Conservation (phyloP, 30 jellyfish, hydroid and myxozoan species). For the Catostylus mosaicus region DNA sequence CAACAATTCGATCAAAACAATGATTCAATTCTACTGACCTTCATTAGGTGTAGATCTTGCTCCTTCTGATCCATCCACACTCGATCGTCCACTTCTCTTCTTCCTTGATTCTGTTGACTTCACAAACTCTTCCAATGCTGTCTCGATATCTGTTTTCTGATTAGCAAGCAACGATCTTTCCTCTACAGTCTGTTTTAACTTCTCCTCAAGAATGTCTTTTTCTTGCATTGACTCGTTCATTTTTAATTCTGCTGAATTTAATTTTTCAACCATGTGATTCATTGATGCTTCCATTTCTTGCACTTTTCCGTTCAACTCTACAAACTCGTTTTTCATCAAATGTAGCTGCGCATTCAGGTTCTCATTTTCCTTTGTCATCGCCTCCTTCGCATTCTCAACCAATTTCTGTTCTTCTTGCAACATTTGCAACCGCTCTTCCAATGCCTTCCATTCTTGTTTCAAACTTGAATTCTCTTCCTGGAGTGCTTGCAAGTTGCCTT, state of each 20-base stretch:
- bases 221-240: slow-evolving; percentile 48
- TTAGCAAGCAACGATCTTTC: slow-evolving; percentile 35
- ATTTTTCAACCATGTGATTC: slow-evolving; percentile 55
- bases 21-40: slow-evolving; percentile 55
- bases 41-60: slow-evolving; percentile 57
- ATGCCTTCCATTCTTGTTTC: slow-evolving; percentile 1
- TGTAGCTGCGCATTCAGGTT: background rate
- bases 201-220: slow-evolving; percentile 35
- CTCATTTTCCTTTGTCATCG: background rate
- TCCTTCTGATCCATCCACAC: slow-evolving; percentile 56
- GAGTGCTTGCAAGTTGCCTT: background rate
- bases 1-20: too few species aligned
- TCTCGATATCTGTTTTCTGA: slow-evolving; percentile 76
- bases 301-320: slow-evolving; percentile 7
- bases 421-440: background rate
- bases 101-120: slow-evolving; percentile 79
- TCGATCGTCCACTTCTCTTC: slow-evolving; percentile 48
- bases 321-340: slow-evolving; percentile 6
- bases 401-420: background rate
- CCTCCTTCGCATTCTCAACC: slow-evolving; percentile 6
- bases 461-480: background rate
- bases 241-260: slow-evolving; percentile 41
- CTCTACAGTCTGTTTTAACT: slow-evolving; percentile 21
- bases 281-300: slow-evolving; percentile 50
- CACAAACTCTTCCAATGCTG: slow-evolving; percentile 89